Base-by-base conservation (phyloP, 2,888 invertebrate genomes). In the Ophion ventricosus region DNA sequence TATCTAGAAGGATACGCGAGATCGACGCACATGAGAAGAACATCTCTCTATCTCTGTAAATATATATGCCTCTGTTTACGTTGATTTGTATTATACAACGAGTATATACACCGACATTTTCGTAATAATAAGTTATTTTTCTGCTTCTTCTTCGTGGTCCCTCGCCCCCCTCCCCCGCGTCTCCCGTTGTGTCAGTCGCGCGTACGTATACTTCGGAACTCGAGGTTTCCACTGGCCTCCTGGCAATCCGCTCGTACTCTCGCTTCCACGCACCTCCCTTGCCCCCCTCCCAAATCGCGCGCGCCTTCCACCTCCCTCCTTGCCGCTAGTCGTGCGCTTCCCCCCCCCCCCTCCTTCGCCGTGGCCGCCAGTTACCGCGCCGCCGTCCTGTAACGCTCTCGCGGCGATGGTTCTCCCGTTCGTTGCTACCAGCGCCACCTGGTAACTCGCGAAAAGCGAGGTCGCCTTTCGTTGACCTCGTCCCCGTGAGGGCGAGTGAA, bases 381-480 rank as follows among this genome's bases (percentile, higher is more conserved):
- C 57, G 23, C 57, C 23, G 10, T 57, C 49, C 25, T 61, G 23
- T 56, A 56, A 64, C 43, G 66, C 64, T 23, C 74, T 66, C 11
- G 69, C 59, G 43, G 57, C 23, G 17, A 35, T 64, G 61, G 57
- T 66, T 69, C 56, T 56, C n/a, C 40, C 70, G 67, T 67, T 79
- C 75, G 75, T 64, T 69, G 83, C 70, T 17, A 23, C 25, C 64
- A 56, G 77, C 75, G 76, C 76, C 76, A 73, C 67, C 69, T 80
- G 77, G 73, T 29, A 69, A 77, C 80, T 80, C 80, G 76, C 80
- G 80, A 57, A 72, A 76, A 79, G 56, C 80, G 82, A 70, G 74
- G 74, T 73, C 82, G 64, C 75, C 81, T 82, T 76, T 83, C 83
- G 84, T 83, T 83, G 86, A 86, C 87, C 86, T 87, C 86, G 84